Evolutionary conservation across 2,888 invertebrate genomes (phyloP), one percentile per base, ranked within the genome.

Genomic region (Perizoma affinitatum): DNA sequence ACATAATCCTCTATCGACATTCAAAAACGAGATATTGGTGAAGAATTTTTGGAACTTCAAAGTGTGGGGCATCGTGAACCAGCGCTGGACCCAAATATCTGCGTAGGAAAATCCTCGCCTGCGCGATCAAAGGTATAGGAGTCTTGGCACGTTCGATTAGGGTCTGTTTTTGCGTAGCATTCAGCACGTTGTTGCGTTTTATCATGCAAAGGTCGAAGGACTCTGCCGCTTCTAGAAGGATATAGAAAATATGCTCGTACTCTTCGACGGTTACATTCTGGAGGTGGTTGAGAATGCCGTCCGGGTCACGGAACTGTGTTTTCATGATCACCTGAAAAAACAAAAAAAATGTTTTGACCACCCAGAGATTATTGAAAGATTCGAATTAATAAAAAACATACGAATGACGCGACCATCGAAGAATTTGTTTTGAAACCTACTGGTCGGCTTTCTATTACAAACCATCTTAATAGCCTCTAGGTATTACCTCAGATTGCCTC

Each of bases 181-280:
- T 94, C 0, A 97, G 81, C 3, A 93, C 92, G 54, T 93, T 94
- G 75, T 96, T 96, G 69, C 96, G 93, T 69, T 95, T 93, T 52
- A 97, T 96, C 95, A 96, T 96, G 75, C 96, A 95, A 0, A 95
- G 93, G 78, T 97, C 96, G 82, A 96, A 97, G 6, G 95, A 93
- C 82, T 96, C 96, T 0, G 96, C 95, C 0, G 96, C 95, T 71
- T 96, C 95, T 52, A 96, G 82, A 58, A 97, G 91, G 42, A 95
- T 90, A 67, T 94, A 93, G 79, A 96, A 94, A 55, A 96, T 93
- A 66, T 93, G 87, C 52, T 93, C 84, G 65, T 86, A 77, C 61
- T 90, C 87, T 22, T 84, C 81, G 0, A 87, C 70, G 0, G 93
- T 90, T 0, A 94, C 93, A 80, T 96, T 95, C 70, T 96, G 95